Evolutionary conservation across 2,797 vertebrate species (phyloP), one percentile per base, ranked within the genome.

Genomic region (Taeniopygia guttata): DNA sequence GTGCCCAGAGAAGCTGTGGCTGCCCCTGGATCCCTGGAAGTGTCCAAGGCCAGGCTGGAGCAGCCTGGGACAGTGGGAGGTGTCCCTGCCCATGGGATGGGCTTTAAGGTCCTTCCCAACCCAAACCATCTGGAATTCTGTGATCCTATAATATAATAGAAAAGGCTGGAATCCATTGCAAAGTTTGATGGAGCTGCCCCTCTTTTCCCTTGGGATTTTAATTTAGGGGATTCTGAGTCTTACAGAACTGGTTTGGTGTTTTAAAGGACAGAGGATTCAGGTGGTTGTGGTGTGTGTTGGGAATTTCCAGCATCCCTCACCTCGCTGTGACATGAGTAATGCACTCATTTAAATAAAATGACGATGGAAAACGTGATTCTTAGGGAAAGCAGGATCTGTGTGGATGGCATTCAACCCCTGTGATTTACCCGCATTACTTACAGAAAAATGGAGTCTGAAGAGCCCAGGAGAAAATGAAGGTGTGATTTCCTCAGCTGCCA

Each of bases 401-500:
- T 42, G 70, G 82, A 8, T 34, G 7, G 43, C 25, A 13, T 76
- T 3, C 17, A 42, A 13, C 5, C 51, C 36, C 48, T 77, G 74
- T 94, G 81, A 93, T 78, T 90, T 89, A 74, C 91, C 70, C 74
- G 18, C 45, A 56, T 92, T 95, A 76, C 90, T 96, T 64, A 84
- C 4, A 5, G 56, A 84, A 93, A 85, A 87, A 94, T 9, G 48
- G 23, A 80, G 36, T 16, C 52, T 54, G 62, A 59, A 60, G 94
- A 84, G 92, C 83, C 90, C 76, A 5, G 81, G 85, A 59, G 81
- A 89, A 89, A 95, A 91, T 88, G 55, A 94, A 90, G 87, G 93
- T 78, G 81, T 78, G 63, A 95, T 95, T 96, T 86, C 29, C 74
- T 87, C 83, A 73, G 36, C 76, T 90, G 32, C 15, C 95, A 87